Percentiles rank a stretch among this genome's conserved stretches.
Conservation (phyloP, 2,888 invertebrate species). For the Acleris emargana region DNA sequence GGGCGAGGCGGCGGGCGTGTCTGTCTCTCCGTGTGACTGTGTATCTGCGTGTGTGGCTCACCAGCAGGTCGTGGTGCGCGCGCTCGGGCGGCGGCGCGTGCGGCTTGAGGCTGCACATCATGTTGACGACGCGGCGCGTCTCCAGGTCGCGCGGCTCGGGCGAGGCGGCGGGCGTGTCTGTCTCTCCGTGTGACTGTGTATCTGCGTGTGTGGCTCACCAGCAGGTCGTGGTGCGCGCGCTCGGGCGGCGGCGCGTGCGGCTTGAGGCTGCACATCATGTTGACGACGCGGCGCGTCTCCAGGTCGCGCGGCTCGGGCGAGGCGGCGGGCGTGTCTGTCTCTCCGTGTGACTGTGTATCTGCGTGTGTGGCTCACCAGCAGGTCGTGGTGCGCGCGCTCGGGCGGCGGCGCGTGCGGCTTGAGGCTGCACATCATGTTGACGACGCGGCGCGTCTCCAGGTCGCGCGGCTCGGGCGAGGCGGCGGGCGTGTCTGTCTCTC, state of each 20-base stretch:
- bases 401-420: slow-evolving; percentile 86
- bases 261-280: slow-evolving; percentile 97
- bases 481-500: slow-evolving; percentile 85
- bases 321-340: slow-evolving; percentile 86
- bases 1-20: slow-evolving; percentile 90
- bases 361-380: slow-evolving; percentile 79
- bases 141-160: slow-evolving; percentile 95
- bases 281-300: slow-evolving; percentile 95
- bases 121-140: slow-evolving; percentile 94
- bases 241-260: slow-evolving; percentile 81
- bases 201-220: slow-evolving; percentile 69
- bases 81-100: slow-evolving; percentile 73
- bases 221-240: slow-evolving; percentile 79
- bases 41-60: slow-evolving; percentile 52
- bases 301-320: slow-evolving; percentile 94
- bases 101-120: slow-evolving; percentile 97
- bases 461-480: slow-evolving; percentile 94
- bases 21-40: not conserved
- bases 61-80: slow-evolving; percentile 84
- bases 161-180: slow-evolving; percentile 89
- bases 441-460: slow-evolving; percentile 94
- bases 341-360: not conserved
- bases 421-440: slow-evolving; percentile 97
- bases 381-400: slow-evolving; percentile 69
- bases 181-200: not conserved